Percentiles rank a stretch among this genome's conserved stretches.
phyloP scores from a whole-genome alignment of 2,797 vertebrate species.

The Melanotaenia nigrans region DNA sequence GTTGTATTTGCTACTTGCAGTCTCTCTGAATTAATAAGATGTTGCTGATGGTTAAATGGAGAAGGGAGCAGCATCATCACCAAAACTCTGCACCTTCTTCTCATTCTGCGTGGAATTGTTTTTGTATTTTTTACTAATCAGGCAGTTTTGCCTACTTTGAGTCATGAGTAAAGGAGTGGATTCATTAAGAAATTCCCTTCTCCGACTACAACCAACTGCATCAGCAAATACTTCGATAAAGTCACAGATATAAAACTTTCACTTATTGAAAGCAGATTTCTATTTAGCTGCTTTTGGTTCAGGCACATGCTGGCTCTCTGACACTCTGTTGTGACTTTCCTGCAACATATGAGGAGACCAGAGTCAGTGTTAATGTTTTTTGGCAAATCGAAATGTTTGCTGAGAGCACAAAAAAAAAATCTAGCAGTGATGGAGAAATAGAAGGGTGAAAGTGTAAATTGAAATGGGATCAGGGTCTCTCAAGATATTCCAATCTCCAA shows the following conservation, averaged over 20 bases:
- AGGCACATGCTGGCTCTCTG: conserved; percentile 5
- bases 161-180: neutral
- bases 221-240: neutral
- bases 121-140: conserved; percentile 1
- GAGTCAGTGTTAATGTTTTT: conserved; percentile 14
- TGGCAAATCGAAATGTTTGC: conserved; percentile 12
- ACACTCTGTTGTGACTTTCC: conserved; percentile 18
- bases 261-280: conserved; percentile 14
- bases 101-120: neutral
- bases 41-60: conserved; percentile 1
- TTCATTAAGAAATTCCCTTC: too few relatives aligned
- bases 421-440: neutral
- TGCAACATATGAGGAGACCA: neutral
- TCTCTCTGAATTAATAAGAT: conserved; percentile 22
- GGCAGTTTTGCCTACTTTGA: neutral
- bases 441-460: conserved; percentile 13
- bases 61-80: neutral
- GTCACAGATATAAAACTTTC: conserved; percentile 12
- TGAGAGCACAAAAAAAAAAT: neutral
- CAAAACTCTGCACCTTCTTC: neutral
- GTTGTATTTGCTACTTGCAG: conserved; percentile 12
- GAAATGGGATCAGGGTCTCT: conserved; percentile 16
- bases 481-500: neutral
- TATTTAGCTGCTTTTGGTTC: conserved; percentile 4
- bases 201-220: neutral